These are phyloP conservation scores for Hipposideros larvatus DNA, from an alignment of 2,797 vertebrate genomes.

Conservation along the genomic window DNA sequence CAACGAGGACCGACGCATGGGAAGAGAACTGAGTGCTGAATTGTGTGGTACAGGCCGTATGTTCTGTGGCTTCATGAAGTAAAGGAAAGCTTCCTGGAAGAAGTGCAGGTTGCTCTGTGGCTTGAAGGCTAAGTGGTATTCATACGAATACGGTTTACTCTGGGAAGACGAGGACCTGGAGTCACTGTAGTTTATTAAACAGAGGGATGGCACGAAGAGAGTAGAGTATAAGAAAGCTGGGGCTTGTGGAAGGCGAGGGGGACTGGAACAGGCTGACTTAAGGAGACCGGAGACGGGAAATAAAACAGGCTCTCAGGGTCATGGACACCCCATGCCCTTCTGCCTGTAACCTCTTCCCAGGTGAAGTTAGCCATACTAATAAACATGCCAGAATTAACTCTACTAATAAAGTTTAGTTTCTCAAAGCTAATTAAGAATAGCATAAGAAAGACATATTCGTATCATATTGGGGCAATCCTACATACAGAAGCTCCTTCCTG, in stretches of 20 bases:
- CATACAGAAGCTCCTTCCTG: slow-evolving; percentile 46
- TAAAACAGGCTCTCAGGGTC: neutral
- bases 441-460: neutral
- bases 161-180: neutral
- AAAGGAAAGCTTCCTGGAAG: neutral
- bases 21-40: neutral
- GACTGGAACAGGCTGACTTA: neutral
- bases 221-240: neutral
- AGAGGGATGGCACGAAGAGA: neutral
- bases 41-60: neutral
- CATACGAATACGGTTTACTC: neutral
- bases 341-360: neutral
- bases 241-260: neutral
- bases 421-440: slow-evolving; percentile 20
- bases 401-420: neutral
- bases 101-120: neutral
- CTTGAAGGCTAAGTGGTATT: neutral
- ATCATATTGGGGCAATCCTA: neutral
- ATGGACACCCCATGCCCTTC: no score
- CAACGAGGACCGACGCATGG: no score
- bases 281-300: neutral
- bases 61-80: neutral
- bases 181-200: neutral
- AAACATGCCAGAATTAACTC: neutral
- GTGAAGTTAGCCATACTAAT: neutral